Conservation (phyloP, 1,140 invertebrate genomes). For the Diorhabda elongata region DNA sequence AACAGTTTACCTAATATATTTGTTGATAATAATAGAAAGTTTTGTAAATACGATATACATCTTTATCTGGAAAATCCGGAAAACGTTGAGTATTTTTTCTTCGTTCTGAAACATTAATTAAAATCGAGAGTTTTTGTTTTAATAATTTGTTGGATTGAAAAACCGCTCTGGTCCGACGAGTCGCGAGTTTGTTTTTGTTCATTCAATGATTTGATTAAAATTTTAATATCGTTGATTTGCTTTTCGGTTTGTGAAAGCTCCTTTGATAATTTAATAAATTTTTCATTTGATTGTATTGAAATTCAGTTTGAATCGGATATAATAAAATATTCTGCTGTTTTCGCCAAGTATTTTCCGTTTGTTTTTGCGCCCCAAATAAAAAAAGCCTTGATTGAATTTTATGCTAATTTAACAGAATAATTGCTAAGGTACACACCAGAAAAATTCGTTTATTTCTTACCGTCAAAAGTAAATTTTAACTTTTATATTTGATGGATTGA, state of each 20-base stretch:
- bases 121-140: slow-evolving; percentile 19
- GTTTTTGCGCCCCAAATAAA: not conserved
- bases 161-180: slow-evolving; percentile 7
- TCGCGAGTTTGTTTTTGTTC: slow-evolving; percentile 17
- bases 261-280: slow-evolving; percentile 20
- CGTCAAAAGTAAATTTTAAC: no score
- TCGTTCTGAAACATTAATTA: slow-evolving; percentile 19
- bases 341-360: not conserved
- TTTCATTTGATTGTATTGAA: slow-evolving; percentile 20
- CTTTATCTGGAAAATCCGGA: not conserved
- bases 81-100: slow-evolving; percentile 17
- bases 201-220: slow-evolving; percentile 22
- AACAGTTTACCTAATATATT: no score
- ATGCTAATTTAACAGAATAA: not conserved
- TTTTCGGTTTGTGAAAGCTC: slow-evolving; percentile 11
- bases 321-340: slow-evolving; percentile 10
- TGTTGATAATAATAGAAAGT: no score
- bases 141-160: slow-evolving; percentile 21
- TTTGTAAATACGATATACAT: not conserved
- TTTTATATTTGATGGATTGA: no score
- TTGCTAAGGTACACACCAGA: not conserved
- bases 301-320: slow-evolving; percentile 7
- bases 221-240: slow-evolving; percentile 22
- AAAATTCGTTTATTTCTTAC: not conserved
- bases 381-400: slow-evolving; percentile 1